Percentiles rank a stretch among this genome's conserved stretches.
Conservation (phyloP, 2,113 vertebrate genomes). For the Galemys pyrenaicus region DNA sequence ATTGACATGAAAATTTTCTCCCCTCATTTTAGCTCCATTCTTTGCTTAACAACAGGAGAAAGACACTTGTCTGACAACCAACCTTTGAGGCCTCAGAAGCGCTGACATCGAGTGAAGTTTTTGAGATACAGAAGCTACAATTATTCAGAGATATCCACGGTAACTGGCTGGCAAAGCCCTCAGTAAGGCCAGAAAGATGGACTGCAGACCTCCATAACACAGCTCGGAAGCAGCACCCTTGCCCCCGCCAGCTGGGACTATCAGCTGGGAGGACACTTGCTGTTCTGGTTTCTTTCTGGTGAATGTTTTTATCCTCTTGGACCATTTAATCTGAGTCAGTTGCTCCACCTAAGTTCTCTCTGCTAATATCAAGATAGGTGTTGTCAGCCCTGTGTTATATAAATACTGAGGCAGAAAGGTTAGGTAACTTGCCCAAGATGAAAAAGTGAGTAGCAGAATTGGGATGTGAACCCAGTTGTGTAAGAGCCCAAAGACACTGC, state of each 20-base stretch:
- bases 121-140: background rate
- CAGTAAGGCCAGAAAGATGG: constrained; percentile 12
- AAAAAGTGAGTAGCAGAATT: background rate
- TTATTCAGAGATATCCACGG: constrained; percentile 32
- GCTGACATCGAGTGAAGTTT: background rate
- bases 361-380: background rate
- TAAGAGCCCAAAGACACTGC: background rate
- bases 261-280: background rate
- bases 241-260: background rate
- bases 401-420: background rate
- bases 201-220: background rate
- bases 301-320: background rate
- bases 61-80: background rate
- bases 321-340: background rate
- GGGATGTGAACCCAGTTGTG: background rate
- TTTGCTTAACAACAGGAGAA: background rate
- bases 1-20: background rate
- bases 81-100: background rate
- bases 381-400: background rate
- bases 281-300: constrained; percentile 29
- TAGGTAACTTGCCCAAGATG: background rate
- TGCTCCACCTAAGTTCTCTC: background rate
- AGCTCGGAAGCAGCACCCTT: background rate
- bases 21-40: background rate
- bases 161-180: background rate